phyloP scores from a whole-genome alignment of 23 tunicate genomes.

The Botrylloides violaceus region DNA sequence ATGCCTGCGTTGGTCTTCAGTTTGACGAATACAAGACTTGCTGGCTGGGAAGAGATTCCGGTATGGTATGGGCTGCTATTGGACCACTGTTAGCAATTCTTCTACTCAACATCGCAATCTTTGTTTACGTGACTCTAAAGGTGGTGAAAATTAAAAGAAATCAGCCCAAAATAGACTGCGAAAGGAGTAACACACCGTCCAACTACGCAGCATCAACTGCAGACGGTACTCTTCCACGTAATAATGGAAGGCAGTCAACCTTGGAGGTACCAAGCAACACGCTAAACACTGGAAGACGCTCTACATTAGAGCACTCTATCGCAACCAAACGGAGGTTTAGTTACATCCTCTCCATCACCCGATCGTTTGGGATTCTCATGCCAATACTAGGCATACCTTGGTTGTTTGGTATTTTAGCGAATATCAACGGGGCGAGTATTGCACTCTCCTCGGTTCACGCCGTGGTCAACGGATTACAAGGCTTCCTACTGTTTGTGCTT shows the following conservation, averaged over 20 bases:
- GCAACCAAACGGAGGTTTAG: neutral
- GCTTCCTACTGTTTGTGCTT: conserved; percentile 1
- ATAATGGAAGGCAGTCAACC: neutral
- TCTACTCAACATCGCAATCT: neutral
- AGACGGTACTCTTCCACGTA: neutral
- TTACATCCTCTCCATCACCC: neutral
- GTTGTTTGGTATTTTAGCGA: conserved; percentile 12
- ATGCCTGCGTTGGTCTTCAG: neutral
- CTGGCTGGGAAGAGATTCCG: conserved; percentile 12
- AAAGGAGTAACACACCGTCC: neutral
- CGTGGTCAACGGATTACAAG: conserved; percentile 18
- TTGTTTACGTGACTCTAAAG: conserved; percentile 2
- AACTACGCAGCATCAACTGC: neutral
- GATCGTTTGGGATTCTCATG: conserved; percentile 13
- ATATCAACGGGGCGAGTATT: conserved; percentile 1
- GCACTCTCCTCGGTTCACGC: conserved; percentile 3
- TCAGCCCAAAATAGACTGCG: neutral
- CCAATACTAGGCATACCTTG: conserved; percentile 20
- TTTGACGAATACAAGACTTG: neutral
- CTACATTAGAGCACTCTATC: no score
- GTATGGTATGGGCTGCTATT: conserved; percentile 21
- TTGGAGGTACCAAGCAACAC: neutral
- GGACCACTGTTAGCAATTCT: conserved; percentile 3
- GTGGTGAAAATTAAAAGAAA: conserved; percentile 10
- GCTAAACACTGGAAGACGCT: no score